Evolutionary conservation across 1,140 invertebrate genomes (phyloP).

Genomic region (Coenobita brevimanus): DNA sequence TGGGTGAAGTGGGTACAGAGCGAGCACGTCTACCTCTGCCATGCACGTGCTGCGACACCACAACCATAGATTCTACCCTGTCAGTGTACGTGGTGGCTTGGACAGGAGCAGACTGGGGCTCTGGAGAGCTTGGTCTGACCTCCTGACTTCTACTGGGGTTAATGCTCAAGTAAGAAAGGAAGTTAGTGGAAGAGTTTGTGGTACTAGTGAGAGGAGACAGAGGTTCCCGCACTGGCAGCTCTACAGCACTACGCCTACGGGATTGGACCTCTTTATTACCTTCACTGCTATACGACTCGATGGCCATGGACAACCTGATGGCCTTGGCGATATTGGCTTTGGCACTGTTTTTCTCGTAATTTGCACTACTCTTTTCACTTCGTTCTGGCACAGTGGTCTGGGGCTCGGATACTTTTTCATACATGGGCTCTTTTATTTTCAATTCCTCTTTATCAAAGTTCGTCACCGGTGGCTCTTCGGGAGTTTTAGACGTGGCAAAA

Average conservation of each 20-base stretch:
- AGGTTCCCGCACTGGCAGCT: constrained; percentile 41
- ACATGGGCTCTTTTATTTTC: constrained; percentile 23
- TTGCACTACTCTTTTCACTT: constrained; percentile 27
- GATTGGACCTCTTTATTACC: constrained; percentile 64
- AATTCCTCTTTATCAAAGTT: constrained; percentile 24
- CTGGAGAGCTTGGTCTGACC: constrained; percentile 21
- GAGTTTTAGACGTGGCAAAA: constrained; percentile 15
- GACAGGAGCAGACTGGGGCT: constrained; percentile 36
- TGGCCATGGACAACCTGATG: constrained; percentile 67
- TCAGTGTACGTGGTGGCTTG: constrained; percentile 63
- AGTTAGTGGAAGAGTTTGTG: constrained; percentile 49
- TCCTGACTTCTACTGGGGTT: constrained; percentile 33
- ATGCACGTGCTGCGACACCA: constrained; percentile 58
- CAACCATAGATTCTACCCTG: constrained; percentile 67
- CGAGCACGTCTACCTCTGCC: constrained; percentile 54
- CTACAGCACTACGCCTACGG: constrained; percentile 65
- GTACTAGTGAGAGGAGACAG: constrained; percentile 35
- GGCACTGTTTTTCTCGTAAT: constrained; percentile 59
- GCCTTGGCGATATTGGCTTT: constrained; percentile 68
- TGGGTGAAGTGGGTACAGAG: constrained; percentile 64
- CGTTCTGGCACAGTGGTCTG: constrained; percentile 18
- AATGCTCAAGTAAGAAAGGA: constrained; percentile 40
- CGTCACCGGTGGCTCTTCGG: background rate
- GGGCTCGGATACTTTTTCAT: constrained; percentile 37
- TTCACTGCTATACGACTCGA: constrained; percentile 65